Evolutionary conservation across 2,888 invertebrate species (phyloP).

Genomic region (Epiperipatus broadwayi): DNA sequence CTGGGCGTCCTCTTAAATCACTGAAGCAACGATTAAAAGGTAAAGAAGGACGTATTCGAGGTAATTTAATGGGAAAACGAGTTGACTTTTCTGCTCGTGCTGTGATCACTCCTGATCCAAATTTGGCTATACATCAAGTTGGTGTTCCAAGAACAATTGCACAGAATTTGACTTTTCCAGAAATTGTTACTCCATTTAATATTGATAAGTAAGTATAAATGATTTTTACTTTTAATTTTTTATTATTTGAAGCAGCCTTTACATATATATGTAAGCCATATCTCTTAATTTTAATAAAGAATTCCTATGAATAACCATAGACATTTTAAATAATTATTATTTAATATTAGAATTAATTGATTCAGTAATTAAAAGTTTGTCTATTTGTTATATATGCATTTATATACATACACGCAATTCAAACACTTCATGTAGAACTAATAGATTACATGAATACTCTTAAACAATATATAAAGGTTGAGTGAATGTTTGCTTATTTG

Average conservation of each 20-base stretch:
- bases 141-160: constrained; percentile 96
- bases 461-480: too few species aligned
- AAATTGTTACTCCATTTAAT: constrained; percentile 96
- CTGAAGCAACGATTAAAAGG: constrained; percentile 85
- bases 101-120: constrained; percentile 91
- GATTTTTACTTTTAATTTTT: constrained; percentile 4
- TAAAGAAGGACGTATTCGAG: constrained; percentile 95
- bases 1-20: constrained; percentile 92
- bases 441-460: too few species aligned
- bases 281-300: background rate
- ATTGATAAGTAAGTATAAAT: constrained; percentile 73
- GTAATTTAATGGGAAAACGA: constrained; percentile 99
- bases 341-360: background rate
- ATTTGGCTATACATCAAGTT: constrained; percentile 82
- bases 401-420: too few species aligned
- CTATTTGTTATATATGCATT: background rate
- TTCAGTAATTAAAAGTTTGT: constrained; percentile 1
- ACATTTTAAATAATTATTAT: too few species aligned
- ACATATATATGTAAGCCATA: background rate
- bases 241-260: background rate
- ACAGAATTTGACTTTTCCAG: constrained; percentile 96
- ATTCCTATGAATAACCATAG: background rate
- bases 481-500: too few species aligned
- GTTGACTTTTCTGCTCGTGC: constrained; percentile 98
- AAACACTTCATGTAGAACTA: too few species aligned